These are phyloP conservation scores for Dreissena polymorpha DNA, from an alignment of 1,140 invertebrate genomes.

Conservation along the genomic window DNA sequence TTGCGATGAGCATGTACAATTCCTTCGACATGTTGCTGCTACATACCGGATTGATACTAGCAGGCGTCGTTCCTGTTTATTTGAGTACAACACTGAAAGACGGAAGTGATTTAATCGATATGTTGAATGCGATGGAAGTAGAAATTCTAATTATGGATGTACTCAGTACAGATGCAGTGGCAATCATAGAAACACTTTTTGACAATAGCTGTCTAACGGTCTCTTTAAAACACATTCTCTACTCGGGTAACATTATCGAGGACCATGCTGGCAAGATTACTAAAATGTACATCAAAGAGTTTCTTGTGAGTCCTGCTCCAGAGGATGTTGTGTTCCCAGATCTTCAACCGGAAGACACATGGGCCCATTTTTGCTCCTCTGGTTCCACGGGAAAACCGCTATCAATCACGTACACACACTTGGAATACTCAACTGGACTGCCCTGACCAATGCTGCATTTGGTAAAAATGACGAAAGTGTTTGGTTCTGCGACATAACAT, in stretches of 20 bases:
- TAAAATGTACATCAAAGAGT: background rate
- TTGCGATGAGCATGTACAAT: slow-evolving; percentile 49
- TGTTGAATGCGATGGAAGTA: slow-evolving; percentile 10
- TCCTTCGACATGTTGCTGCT: slow-evolving; percentile 37
- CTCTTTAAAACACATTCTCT: too few relatives aligned
- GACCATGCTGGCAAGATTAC: background rate
- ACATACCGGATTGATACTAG: slow-evolving; percentile 22
- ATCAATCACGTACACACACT: slow-evolving; percentile 37
- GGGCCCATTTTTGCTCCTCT: slow-evolving; percentile 35
- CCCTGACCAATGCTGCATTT: background rate
- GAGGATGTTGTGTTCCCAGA: slow-evolving; percentile 4
- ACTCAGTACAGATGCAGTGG: too few relatives aligned
- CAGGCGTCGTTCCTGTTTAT: slow-evolving; percentile 43
- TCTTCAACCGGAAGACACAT: slow-evolving; percentile 39
- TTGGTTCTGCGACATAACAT: slow-evolving; percentile 44
- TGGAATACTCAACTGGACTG: slow-evolving; percentile 33
- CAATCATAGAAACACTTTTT: too few relatives aligned
- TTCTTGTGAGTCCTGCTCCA: too few relatives aligned
- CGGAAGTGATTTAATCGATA: slow-evolving; percentile 47
- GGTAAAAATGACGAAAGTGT: background rate
- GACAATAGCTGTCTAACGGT: too few relatives aligned
- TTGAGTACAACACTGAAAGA: slow-evolving; percentile 38
- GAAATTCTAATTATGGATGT: slow-evolving; percentile 35
- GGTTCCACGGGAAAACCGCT: slow-evolving; percentile 44
- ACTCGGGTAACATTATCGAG: background rate